Evolutionary conservation across 2,888 invertebrate species (phyloP).

Genomic region (Athrips mouffetella): DNA sequence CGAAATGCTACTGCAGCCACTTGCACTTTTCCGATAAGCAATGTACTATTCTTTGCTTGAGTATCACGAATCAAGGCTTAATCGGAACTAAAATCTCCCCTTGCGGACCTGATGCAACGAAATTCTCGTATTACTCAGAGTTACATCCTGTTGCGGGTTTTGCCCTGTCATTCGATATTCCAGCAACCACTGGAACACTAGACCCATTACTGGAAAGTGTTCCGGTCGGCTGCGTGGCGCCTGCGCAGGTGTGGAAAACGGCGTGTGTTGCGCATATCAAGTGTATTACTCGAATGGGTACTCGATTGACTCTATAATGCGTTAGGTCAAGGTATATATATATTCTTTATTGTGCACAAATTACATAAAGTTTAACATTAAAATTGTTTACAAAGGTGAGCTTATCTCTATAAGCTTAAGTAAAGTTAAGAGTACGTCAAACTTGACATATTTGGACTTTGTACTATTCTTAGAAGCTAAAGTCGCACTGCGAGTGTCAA

Average conservation of each 20-base stretch:
- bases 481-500: too few relatives aligned
- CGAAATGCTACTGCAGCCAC: too few relatives aligned
- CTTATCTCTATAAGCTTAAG: too few relatives aligned
- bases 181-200: slow-evolving; percentile 40
- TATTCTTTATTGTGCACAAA: too few relatives aligned
- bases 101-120: slow-evolving; percentile 30
- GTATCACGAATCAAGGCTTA: slow-evolving; percentile 3
- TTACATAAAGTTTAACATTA: not conserved
- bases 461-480: not conserved
- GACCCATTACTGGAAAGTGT: slow-evolving; percentile 66
- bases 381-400: too few relatives aligned
- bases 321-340: too few relatives aligned
- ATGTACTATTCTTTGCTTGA: too few relatives aligned
- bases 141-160: slow-evolving; percentile 44
- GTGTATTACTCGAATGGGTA: too few relatives aligned
- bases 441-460: too few relatives aligned
- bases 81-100: slow-evolving; percentile 16
- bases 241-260: slow-evolving; percentile 44
- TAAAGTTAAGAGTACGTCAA: too few relatives aligned
- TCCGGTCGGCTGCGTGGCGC: slow-evolving; percentile 41
- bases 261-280: slow-evolving; percentile 28
- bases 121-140: slow-evolving; percentile 29
- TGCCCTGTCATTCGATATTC: slow-evolving; percentile 49
- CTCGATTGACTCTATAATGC: slow-evolving; percentile 14
- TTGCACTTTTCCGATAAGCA: too few relatives aligned